Percentiles rank a stretch among this genome's conserved stretches.
phyloP scores from a whole-genome alignment of 2,113 vertebrate genomes.

The Pseudorectes ferrugineus region DNA sequence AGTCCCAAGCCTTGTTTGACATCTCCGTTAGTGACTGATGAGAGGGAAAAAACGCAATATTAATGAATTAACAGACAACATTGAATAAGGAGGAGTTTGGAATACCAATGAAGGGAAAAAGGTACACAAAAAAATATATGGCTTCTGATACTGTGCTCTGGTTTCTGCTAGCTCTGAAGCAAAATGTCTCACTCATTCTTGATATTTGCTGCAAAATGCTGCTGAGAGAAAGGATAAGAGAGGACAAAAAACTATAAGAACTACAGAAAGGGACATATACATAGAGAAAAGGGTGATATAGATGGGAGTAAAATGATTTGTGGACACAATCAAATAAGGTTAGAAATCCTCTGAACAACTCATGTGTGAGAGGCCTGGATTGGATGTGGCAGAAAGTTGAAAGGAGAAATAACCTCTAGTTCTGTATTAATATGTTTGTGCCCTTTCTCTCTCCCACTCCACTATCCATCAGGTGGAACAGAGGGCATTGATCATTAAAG shows the following conservation, averaged over 20 bases:
- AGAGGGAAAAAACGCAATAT: not conserved
- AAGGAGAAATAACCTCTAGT: not conserved
- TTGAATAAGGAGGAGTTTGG: not conserved
- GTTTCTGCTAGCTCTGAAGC: not conserved
- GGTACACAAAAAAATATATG: not conserved
- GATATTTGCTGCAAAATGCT: not conserved
- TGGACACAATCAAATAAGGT: not conserved
- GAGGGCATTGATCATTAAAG: not conserved
- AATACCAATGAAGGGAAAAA: not conserved
- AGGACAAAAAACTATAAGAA: not conserved
- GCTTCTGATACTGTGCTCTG: not conserved
- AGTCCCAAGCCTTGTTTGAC: not conserved
- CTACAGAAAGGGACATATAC: not conserved
- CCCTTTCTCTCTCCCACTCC: not conserved
- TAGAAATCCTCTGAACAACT: not conserved
- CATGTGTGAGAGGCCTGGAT: not conserved
- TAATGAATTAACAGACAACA: not conserved
- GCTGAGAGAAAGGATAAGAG: not conserved
- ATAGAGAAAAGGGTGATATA: not conserved
- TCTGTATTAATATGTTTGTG: not conserved
- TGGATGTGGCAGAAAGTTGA: rapidly evolving
- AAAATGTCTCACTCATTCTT: not conserved
- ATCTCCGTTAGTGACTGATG: not conserved
- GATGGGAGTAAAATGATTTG: not conserved
- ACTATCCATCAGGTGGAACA: not conserved